Conservation (phyloP, 2,888 invertebrate genomes). For the Hermodice carunculata region DNA sequence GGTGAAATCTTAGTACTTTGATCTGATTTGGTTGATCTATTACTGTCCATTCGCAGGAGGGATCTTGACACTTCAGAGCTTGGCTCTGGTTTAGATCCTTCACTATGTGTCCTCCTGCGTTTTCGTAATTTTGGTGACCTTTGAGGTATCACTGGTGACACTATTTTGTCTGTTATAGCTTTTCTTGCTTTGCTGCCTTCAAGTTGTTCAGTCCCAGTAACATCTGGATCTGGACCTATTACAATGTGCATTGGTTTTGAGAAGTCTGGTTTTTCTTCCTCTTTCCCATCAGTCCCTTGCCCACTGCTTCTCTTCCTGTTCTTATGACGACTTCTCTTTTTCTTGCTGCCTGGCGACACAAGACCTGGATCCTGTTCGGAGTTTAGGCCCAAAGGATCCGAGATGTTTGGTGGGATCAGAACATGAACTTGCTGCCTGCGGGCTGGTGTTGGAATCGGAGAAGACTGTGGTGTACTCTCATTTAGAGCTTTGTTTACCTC, state of each 20-base stretch:
- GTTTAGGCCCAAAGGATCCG: slow-evolving; percentile 88
- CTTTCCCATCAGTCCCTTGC: background rate
- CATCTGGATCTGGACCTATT: background rate
- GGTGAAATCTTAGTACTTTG: too few species aligned
- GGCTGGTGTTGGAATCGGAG: slow-evolving; percentile 78
- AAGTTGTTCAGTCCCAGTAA: background rate
- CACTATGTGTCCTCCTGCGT: slow-evolving; percentile 52
- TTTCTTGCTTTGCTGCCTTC: background rate
- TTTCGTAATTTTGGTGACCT: slow-evolving; percentile 50
- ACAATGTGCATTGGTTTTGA: slow-evolving; percentile 12
- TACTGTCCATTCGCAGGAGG: background rate
- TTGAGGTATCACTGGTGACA: slow-evolving; percentile 61
- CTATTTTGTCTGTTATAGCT: slow-evolving; percentile 48
- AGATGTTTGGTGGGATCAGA: slow-evolving; percentile 92
- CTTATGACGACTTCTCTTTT: slow-evolving; percentile 49
- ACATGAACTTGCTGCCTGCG: slow-evolving; percentile 89
- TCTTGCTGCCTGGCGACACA: slow-evolving; percentile 34
- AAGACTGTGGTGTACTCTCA: slow-evolving; percentile 92
- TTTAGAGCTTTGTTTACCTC: slow-evolving; percentile 72
- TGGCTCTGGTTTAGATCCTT: too few species aligned
- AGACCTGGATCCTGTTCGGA: slow-evolving; percentile 55
- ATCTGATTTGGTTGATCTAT: slow-evolving; percentile 15
- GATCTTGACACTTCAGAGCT: background rate
- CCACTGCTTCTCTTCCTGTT: slow-evolving; percentile 49
- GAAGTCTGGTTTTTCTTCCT: background rate